These are phyloP conservation scores for Oppia nitens DNA, from an alignment of 1,140 invertebrate genomes.

Conservation along the genomic window DNA sequence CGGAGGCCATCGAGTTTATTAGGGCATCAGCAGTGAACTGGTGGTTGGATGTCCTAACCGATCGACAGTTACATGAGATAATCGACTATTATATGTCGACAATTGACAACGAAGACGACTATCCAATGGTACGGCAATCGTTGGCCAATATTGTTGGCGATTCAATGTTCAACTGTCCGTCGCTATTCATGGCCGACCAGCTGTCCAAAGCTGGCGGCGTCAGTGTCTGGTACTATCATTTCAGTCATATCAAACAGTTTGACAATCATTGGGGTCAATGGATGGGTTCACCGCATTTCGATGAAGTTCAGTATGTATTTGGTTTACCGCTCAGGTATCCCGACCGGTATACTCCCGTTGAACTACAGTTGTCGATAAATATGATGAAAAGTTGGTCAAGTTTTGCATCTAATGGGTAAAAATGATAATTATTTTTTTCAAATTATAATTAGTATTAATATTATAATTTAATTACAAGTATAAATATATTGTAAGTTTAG, in stretches of 20 bases:
- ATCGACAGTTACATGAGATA: neutral
- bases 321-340: constrained; percentile 68
- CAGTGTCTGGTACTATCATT: constrained; percentile 80
- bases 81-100: neutral
- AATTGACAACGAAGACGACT: neutral
- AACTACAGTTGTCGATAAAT: constrained; percentile 27
- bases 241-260: constrained; percentile 57
- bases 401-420: constrained; percentile 72
- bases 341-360: constrained; percentile 55
- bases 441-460: too few species aligned
- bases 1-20: neutral
- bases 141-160: constrained; percentile 5
- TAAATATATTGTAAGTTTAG: too few species aligned
- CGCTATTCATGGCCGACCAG: neutral
- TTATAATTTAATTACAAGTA: too few species aligned
- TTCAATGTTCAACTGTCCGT: constrained; percentile 9
- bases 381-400: constrained; percentile 92
- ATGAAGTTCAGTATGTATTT: constrained; percentile 87
- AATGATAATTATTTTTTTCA: too few species aligned
- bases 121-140: neutral
- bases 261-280: constrained; percentile 80
- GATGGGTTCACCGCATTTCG: constrained; percentile 88
- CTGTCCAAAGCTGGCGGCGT: neutral
- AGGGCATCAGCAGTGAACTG: neutral
- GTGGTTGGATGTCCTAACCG: neutral